These are phyloP conservation scores for Brachionus angularis DNA, from an alignment of 1,140 invertebrate species.

Conservation along the genomic window DNA sequence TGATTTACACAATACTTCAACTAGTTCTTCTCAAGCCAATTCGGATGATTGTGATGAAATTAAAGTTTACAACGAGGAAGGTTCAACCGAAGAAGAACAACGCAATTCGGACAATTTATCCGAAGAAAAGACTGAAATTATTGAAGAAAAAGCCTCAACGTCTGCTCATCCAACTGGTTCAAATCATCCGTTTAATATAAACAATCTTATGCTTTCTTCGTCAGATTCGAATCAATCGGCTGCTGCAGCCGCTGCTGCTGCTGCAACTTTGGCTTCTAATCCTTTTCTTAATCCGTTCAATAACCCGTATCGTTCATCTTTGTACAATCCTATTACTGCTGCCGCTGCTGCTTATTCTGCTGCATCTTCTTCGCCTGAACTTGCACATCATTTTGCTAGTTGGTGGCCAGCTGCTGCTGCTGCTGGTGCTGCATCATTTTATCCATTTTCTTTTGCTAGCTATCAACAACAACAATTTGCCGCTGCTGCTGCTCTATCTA, in stretches of 20 bases:
- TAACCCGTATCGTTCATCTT: no score
- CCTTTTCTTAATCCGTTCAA: no score
- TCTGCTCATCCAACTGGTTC: no score
- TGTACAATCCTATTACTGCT: neutral
- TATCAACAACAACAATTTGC: constrained; percentile 41
- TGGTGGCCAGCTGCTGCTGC: constrained; percentile 16
- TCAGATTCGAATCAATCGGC: constrained; percentile 2
- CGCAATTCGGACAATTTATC: constrained; percentile 12
- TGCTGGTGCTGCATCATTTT: neutral
- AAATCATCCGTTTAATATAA: no score
- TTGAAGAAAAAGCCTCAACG: neutral
- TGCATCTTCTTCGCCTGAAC: no score
- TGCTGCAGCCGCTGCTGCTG: constrained; percentile 8
- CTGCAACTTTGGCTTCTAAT: neutral
- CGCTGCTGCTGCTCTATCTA: constrained; percentile 33
- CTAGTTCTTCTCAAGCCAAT: neutral
- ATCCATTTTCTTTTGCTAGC: neutral
- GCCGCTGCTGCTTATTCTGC: neutral
- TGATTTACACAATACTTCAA: neutral
- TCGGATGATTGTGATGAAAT: constrained; percentile 25
- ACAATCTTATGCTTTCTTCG: no score
- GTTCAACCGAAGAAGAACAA: constrained; percentile 36
- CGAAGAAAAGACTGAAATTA: constrained; percentile 30
- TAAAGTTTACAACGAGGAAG: constrained; percentile 39
- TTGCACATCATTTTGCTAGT: no score